Evolutionary conservation across 1,140 invertebrate genomes (phyloP), one percentile per base, ranked within the genome.

Genomic region (Philopotamus ludificatus): DNA sequence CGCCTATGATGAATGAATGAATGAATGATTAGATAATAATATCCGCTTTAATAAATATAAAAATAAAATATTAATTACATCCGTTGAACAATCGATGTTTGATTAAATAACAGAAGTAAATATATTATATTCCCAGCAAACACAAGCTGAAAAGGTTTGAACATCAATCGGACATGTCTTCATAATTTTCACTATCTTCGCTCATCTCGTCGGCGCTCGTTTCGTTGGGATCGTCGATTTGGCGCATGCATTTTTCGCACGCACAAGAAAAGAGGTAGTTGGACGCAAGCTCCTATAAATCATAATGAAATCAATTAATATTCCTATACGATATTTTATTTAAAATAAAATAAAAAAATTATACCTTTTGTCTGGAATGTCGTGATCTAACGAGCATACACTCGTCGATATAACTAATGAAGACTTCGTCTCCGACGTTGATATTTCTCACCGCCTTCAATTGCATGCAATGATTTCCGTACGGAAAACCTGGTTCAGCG

Each of bases 401-500:
- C 62, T 94, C 91, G 75, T 94, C 92, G 61, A 98, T 81, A 77
- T 98, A 98, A 63, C 89, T 92, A 71, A 95, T 95, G 68, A 83
- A 90, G 67, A 98, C 94, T 80, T 97, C 94, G 67, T 97, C 91
- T 12, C 88, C 93, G 3, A 85, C 82, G 66, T 83, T 72, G 63
- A 98, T 96, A 60, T 91, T 84, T 50, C 81, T 81, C 1, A 86
- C 72, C 2, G 94, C 93, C 63, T 87, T 87, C 44, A 98, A 72
- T 3, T 87, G 86, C 58, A 97, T 79, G 28, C 84, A 86, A 71
- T 88, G 89, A 73, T 94, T 93, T 53, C 92, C 93, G 73, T 92
- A 85, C 1, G 89, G 88, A 75, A 97, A 98, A 16, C 86, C 86
- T 0, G 90, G 86, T 72, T 89, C 85, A 1, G 94, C 92, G 81